These are phyloP conservation scores for Beroe ovata DNA, from an alignment of 37 sponge, comb jelly and placozoan genomes.

Conservation along the genomic window DNA sequence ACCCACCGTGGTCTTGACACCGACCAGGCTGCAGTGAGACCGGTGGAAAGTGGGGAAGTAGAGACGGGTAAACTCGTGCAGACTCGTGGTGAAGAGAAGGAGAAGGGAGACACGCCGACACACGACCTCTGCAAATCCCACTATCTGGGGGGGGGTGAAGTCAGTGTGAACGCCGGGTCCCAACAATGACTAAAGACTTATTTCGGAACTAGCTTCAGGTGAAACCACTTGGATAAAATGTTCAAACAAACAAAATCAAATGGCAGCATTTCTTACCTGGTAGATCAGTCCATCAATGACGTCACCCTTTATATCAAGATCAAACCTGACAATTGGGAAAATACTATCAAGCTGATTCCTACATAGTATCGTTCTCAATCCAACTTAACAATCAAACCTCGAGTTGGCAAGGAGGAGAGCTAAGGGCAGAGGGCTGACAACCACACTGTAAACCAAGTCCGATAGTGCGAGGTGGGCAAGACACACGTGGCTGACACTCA, in stretches of 20 bases:
- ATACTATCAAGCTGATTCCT: too few relatives aligned
- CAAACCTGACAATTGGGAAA: too few relatives aligned
- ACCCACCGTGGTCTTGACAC: constrained; percentile 45
- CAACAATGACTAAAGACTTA: too few relatives aligned
- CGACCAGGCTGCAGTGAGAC: background rate
- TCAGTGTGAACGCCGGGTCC: too few relatives aligned
- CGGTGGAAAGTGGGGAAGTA: constrained; percentile 26
- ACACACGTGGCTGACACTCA: constrained; percentile 43
- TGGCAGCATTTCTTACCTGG: too few relatives aligned
- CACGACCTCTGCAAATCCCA: background rate
- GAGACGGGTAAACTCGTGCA: background rate
- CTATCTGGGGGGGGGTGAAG: constrained; percentile 11
- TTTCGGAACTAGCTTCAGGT: too few relatives aligned
- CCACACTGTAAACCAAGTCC: constrained; percentile 23
- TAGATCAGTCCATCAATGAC: background rate
- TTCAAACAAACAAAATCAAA: too few relatives aligned
- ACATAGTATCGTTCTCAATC: too few relatives aligned
- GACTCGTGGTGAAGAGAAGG: background rate
- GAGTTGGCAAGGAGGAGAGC: background rate
- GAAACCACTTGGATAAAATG: too few relatives aligned
- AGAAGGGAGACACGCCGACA: background rate
- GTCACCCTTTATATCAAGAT: background rate
- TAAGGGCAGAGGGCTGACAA: constrained; percentile 2
- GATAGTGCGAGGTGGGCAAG: background rate
- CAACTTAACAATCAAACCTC: too few relatives aligned